Evolutionary conservation across 2,113 vertebrate genomes (phyloP).

Genomic region (Monarcha castaneiventris): DNA sequence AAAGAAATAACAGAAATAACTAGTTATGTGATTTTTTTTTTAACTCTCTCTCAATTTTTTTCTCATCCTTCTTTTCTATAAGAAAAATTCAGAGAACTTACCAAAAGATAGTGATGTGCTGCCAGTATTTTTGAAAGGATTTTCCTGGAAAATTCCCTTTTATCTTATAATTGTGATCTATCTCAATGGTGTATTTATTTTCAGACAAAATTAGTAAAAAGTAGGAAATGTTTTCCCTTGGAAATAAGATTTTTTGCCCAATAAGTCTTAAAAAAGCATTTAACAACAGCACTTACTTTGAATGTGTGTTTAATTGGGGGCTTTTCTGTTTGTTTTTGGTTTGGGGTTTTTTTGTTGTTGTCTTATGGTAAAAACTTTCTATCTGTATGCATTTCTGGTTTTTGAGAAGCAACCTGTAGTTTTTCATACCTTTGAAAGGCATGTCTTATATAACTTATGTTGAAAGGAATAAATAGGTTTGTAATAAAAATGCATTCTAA

Average conservation of each 20-base stretch:
- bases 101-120: background rate
- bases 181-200: background rate
- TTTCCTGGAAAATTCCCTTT: background rate
- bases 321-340: background rate
- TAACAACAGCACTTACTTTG: background rate
- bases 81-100: background rate
- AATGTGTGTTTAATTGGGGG: background rate
- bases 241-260: background rate
- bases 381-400: accelerated
- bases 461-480: background rate
- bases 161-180: background rate
- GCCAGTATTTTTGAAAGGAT: background rate
- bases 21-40: background rate
- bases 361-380: background rate
- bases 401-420: background rate
- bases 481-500: background rate
- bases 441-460: background rate
- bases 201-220: background rate
- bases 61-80: background rate
- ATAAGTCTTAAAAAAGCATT: background rate
- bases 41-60: background rate
- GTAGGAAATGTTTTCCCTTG: background rate
- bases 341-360: too few species aligned
- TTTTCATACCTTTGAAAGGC: background rate
- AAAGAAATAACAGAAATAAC: background rate